Base-by-base conservation (phyloP, 2,888 invertebrate species). In the Andrena haemorrhoa region DNA sequence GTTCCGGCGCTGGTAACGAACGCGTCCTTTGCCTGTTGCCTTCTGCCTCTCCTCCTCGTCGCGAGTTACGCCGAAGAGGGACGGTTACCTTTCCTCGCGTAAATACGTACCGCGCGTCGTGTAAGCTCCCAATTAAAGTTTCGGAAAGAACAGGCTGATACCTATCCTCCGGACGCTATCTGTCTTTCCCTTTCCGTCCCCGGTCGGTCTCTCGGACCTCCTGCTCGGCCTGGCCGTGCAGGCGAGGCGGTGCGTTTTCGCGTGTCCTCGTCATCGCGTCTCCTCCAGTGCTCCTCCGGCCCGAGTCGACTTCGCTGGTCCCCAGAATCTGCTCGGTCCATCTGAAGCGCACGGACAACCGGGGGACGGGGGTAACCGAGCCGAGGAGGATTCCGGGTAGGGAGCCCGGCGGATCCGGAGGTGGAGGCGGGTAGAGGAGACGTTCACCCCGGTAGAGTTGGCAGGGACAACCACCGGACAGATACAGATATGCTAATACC, bases 401-500 rank as follows among this genome's bases (percentile, higher is more conserved):
- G 71, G 83, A 79, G 61, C 64, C 79, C 20, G 58, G 73, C 69
- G 64, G 83, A 79, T 56, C 73, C 69, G 64, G 76, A 74, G 79
- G 78, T 77, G 79, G 76, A 82, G 84, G 85, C 80, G 80, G 85
- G 80, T 69, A 80, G 85, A 84, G 86, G 87, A 85, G 89, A 79
- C 90, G 84, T 89, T 90, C 89, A 88, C 86, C 89, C 89, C 89
- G 86, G 88, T 88, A 87, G 86, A 88, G 86, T 88, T 88, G 89
- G 89, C 89, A 89, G 86, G 89, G 89, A 91, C 90, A 89, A 90
- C 90, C 87, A 88, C 83, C 82, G 86, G 89, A 90, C 90, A 90
- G 90, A 91, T 91, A 90, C 90, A 90, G 91, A 92, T 92, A 92
- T 91, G 91, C 90, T 92, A 91, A 92, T 92, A 91, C 86, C 84